Base-by-base conservation (phyloP, 2,888 invertebrate genomes). In the Macropis europaea region DNA sequence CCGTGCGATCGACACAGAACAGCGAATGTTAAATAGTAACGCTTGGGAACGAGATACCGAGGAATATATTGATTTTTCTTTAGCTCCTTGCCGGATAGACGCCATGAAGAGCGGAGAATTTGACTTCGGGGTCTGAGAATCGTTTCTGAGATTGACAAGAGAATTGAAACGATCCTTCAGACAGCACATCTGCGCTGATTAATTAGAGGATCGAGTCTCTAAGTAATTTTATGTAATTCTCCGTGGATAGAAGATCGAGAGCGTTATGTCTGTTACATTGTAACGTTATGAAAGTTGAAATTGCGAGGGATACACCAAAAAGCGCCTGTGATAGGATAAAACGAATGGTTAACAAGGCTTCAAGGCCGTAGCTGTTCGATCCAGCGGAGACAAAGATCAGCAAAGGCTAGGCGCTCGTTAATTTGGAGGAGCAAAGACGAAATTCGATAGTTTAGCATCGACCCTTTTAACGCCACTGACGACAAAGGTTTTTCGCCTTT, bases 331-430 rank as follows among this genome's bases (percentile, higher is more conserved):
- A 45, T 50, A 43, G 38, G 64, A 66, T 63, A 61, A 73, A 73
- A 64, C 53, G 57, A 50, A 73, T 60, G 60, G 61, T 79, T 79
- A 79, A 73, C 76, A 48, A 76, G 56, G 47, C 17, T 15, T 17
- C 36, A 53, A 22, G 9, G 45, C 7, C 28, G 50, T 48, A 72
- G 69, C 77, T 66, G 54, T 43, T 42, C 61, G 54, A 72, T 66
- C 62, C 53, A 61, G 56, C 28, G 32, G 42, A 22, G 75, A 79
- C 57, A 56, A 69, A 66, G 76, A 76, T 66, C 61, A 28, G 42
- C 56, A 47, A 62, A 62, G 67, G 79, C 64, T 48, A 19, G 75
- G 3, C 30, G 66, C 75, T 79, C 79, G 76, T 78, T 78, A 78
- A 76, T 79, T 68, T 60, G 45, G 50, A 50, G 30, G 34, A 73